These are phyloP conservation scores for Halisarca cf. caerulea DNA, from an alignment of 37 sponge, comb jelly and placozoan genomes.

Conservation along the genomic window DNA sequence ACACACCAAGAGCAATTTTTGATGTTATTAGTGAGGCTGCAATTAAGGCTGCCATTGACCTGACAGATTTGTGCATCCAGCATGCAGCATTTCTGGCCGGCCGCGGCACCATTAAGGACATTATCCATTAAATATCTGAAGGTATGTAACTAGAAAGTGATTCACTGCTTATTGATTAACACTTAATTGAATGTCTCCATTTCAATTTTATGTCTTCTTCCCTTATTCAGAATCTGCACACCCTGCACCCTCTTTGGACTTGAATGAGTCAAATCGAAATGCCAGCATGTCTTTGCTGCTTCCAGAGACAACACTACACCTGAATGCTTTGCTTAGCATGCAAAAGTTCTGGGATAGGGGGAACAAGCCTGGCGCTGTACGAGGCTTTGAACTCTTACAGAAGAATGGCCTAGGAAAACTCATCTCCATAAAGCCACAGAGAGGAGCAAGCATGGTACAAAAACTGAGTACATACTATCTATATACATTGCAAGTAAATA, in stretches of 20 bases:
- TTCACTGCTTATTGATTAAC: background rate
- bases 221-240: background rate
- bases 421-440: background rate
- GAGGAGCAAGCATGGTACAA: background rate
- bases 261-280: background rate
- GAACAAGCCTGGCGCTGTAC: background rate
- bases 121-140: slow-evolving; percentile 5
- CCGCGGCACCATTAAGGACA: too few species aligned
- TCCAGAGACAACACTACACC: background rate
- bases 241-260: background rate
- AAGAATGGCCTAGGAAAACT: background rate
- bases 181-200: background rate
- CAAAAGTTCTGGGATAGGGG: background rate
- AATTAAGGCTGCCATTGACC: too few species aligned
- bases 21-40: too few species aligned
- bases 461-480: background rate
- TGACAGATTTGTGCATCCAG: too few species aligned
- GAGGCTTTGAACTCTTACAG: background rate
- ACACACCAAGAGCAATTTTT: too few species aligned
- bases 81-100: too few species aligned
- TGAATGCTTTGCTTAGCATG: background rate
- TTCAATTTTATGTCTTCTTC: background rate
- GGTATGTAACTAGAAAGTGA: background rate
- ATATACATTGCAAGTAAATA: background rate
- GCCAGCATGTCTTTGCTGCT: background rate